phyloP scores from a whole-genome alignment of 2,797 vertebrate genomes.

The Erethizon dorsatum region DNA sequence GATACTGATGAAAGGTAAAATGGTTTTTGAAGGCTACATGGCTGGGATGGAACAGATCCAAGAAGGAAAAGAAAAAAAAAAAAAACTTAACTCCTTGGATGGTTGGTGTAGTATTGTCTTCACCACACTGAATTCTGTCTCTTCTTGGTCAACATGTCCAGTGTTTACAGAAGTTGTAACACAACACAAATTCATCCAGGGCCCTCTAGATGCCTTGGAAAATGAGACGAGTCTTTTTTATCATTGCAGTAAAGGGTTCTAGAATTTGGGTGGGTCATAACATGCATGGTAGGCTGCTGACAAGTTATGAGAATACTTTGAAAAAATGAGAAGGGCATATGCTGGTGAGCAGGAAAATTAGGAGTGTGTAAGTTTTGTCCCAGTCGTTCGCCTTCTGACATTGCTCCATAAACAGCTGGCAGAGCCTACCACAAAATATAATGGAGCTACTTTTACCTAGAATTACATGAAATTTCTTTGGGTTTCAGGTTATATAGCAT shows the following conservation, averaged over 20 bases:
- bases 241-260: slow-evolving; percentile 16
- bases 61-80: background rate
- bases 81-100: background rate
- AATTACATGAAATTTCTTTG: background rate
- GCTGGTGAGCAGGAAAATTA: background rate
- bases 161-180: background rate
- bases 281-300: background rate
- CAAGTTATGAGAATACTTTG: background rate
- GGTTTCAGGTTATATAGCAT: background rate
- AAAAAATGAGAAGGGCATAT: background rate
- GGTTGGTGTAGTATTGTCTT: background rate
- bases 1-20: background rate
- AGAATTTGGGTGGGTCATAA: background rate
- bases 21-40: background rate
- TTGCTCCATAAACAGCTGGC: background rate
- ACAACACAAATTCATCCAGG: background rate
- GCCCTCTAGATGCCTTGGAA: background rate
- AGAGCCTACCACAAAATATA: background rate
- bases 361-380: background rate
- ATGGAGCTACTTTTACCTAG: background rate
- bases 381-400: background rate
- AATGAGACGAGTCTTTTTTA: background rate
- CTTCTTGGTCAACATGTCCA: background rate
- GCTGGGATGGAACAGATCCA: background rate
- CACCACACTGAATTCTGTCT: background rate